Evolutionary conservation across 2,113 vertebrate genomes (phyloP).

Genomic region (Mus spicilegus): DNA sequence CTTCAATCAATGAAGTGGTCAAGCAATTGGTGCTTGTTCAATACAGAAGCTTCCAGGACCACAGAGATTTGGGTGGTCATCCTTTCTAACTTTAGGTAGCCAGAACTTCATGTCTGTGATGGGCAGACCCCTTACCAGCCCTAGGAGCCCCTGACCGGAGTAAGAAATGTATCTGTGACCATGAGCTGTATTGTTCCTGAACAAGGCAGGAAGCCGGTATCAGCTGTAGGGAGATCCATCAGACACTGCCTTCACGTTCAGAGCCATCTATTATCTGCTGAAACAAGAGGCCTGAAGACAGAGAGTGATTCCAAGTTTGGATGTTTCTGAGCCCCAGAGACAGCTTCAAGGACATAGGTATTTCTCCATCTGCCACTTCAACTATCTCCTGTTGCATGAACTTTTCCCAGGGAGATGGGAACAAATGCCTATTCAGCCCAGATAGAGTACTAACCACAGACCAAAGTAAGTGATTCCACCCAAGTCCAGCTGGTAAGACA

Average conservation of each 20-base stretch:
- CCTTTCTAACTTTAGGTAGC: background rate
- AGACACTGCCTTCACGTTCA: background rate
- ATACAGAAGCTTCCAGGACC: background rate
- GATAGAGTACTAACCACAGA: background rate
- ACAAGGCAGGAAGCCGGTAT: background rate
- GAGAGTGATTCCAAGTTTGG: background rate
- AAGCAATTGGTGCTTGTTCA: background rate
- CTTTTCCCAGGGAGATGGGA: background rate
- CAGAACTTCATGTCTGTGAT: background rate
- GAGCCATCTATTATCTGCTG: background rate
- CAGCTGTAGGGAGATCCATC: background rate
- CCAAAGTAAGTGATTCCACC: background rate
- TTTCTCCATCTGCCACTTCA: background rate
- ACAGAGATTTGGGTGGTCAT: background rate
- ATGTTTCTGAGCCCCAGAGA: background rate
- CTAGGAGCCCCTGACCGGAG: background rate
- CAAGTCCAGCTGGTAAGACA: background rate
- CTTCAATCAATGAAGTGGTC: background rate
- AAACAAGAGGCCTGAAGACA: background rate
- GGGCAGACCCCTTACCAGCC: background rate
- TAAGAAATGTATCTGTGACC: background rate
- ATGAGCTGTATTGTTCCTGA: background rate
- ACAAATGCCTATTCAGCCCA: background rate
- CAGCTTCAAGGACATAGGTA: background rate
- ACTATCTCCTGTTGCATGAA: background rate